phyloP scores from a whole-genome alignment of 2,113 vertebrate genomes.

The Noctilio leporinus region DNA sequence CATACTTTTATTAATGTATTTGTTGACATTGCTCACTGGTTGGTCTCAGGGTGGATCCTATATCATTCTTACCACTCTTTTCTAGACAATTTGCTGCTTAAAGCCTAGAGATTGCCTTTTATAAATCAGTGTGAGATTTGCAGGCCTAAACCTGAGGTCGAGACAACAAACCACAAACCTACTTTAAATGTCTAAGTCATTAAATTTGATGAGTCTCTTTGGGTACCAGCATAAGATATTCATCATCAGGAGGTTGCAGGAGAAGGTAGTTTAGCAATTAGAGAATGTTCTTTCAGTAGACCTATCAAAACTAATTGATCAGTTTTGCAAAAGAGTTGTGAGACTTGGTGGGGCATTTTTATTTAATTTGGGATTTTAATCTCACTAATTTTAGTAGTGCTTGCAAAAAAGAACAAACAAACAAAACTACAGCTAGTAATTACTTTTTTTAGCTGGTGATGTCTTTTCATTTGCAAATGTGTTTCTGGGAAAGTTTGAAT shows the following conservation, averaged over 20 bases:
- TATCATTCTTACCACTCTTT: neutral
- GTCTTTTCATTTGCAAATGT: conserved; percentile 57
- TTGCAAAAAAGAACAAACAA: neutral
- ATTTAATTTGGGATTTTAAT: conserved; percentile 40
- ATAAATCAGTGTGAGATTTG: neutral
- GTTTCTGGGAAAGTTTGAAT: conserved; percentile 62
- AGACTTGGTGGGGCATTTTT: conserved; percentile 59
- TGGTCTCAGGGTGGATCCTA: neutral
- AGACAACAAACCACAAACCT: neutral
- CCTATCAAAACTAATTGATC: conserved; percentile 41
- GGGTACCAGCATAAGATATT: neutral
- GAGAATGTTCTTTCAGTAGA: conserved; percentile 3
- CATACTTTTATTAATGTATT: neutral
- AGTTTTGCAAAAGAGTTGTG: conserved; percentile 43
- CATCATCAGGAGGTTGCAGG: neutral
- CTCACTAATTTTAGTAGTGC: conserved; percentile 40
- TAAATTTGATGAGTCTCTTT: neutral
- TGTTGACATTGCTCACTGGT: neutral
- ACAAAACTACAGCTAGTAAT: neutral
- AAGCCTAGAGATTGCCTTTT: neutral
- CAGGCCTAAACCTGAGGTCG: neutral
- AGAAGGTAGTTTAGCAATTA: neutral
- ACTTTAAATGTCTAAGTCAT: neutral
- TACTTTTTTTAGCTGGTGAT: conserved; percentile 7
- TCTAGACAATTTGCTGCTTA: neutral